Percentiles rank a stretch among this genome's conserved stretches.
Conservation (phyloP, 1,140 invertebrate genomes). For the Danaus plexippus region DNA sequence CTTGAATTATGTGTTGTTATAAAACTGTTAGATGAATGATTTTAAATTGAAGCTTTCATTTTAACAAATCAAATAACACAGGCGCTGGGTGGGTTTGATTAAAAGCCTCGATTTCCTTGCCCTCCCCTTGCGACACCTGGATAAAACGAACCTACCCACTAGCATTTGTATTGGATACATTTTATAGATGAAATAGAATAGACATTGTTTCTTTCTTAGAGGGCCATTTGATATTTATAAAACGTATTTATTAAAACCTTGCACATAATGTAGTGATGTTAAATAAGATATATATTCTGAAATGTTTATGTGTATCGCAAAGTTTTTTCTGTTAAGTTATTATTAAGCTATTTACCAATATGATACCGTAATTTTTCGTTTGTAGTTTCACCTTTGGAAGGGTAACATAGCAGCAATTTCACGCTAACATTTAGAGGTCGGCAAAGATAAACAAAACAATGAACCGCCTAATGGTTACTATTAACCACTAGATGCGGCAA, state of each 20-base stretch:
- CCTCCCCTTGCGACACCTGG: slow-evolving; percentile 9
- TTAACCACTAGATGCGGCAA: slow-evolving; percentile 43
- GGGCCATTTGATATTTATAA: too few species aligned
- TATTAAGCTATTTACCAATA: background rate
- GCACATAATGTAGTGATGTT: too few species aligned
- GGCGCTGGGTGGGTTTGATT: slow-evolving; percentile 20
- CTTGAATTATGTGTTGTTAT: too few species aligned
- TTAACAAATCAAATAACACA: slow-evolving; percentile 16
- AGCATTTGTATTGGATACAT: slow-evolving; percentile 1
- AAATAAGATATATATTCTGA: too few species aligned
- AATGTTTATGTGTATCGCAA: too few species aligned
- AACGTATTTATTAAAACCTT: too few species aligned
- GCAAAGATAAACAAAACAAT: slow-evolving; percentile 39
- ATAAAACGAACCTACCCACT: background rate
- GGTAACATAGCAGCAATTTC: background rate
- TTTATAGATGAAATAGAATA: slow-evolving; percentile 1
- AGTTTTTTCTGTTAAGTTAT: too few species aligned
- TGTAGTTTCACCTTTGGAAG: background rate
- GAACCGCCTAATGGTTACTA: slow-evolving; percentile 40
- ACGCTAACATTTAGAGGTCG: slow-evolving; percentile 4
- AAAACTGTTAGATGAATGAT: too few species aligned
- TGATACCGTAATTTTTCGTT: background rate
- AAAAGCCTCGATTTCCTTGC: slow-evolving; percentile 22
- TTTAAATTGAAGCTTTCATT: too few species aligned
- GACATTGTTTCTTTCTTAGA: too few species aligned